Base-by-base conservation (phyloP, 2,113 vertebrate genomes). In the Laticauda laticaudata region DNA sequence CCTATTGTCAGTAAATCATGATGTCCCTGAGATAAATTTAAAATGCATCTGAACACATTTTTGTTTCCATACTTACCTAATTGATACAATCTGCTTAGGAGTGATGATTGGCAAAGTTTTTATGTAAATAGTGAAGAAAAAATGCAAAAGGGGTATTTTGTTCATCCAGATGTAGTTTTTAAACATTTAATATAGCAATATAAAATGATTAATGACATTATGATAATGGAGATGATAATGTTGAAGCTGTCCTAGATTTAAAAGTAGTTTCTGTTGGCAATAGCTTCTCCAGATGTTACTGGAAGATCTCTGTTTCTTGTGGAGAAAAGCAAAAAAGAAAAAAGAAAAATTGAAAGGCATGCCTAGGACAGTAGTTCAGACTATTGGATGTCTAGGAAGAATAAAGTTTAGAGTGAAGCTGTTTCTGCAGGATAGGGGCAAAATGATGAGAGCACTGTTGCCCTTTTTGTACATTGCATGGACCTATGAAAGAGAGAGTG, bases 1-100 rank as follows among this genome's bases (percentile, higher is more conserved):
- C 0, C 86, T 93, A 89, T 92, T 92, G 53, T 54, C 92, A 88
- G 88, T 95, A 21, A 56, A 92, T 92, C 69, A 90, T 59, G 14
- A 75, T 2, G 51, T 81, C 26, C 39, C 48, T 88, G 23, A 55
- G 61, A 90, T 75, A 34, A 11, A 87, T 56, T 91, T 20, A 45
- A 86, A 91, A 64, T 69, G 89, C 39, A 87, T 93, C 39, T 93
- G 87, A 81, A 55, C 2, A 54, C 18, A 1, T 21, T 94, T 86
- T 56, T 12, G 18, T 87, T 93, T 92, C 59, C 53, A n/a, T 10
- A 51, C 24, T 59, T 51, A n/a, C 15, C 48, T 34, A 90, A 86
- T 87, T 87, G 86, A 87, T 87, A 53, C 86, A 87, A 29, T 53
- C 86, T 87, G 45, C 75, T 81, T 81, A 43, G 39, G 34, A 81